phyloP scores from a whole-genome alignment of 30 jellyfish, hydroid and myxozoan genomes.

The Turritopsis rubra region DNA sequence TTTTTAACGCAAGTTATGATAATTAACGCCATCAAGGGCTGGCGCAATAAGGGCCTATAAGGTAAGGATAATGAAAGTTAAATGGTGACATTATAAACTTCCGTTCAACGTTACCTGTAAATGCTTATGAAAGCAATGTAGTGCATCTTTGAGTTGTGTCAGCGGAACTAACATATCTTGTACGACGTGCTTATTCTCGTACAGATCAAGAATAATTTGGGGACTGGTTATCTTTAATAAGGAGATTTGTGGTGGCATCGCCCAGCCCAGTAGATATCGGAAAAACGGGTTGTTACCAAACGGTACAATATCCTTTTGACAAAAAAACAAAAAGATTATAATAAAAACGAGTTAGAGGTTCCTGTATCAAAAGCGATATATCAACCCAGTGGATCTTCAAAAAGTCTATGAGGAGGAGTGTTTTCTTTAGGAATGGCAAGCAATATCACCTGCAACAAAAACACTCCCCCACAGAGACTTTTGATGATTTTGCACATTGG shows the following conservation, averaged over 20 bases:
- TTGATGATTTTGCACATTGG: no score
- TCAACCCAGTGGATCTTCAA: no score
- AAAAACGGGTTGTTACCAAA: slow-evolving; percentile 46
- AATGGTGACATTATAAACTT: not conserved
- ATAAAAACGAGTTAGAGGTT: not conserved
- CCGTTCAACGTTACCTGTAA: slow-evolving; percentile 25
- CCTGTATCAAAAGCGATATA: no score
- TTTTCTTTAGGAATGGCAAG: no score
- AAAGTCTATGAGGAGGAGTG: no score
- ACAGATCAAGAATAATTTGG: slow-evolving; percentile 39
- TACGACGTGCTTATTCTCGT: slow-evolving; percentile 47
- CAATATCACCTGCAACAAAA: no score
- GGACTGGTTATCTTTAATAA: slow-evolving; percentile 50
- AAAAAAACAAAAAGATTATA: not conserved
- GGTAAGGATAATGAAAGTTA: no score
- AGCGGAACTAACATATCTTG: slow-evolving; percentile 57
- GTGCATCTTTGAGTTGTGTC: slow-evolving; percentile 10
- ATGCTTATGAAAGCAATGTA: slow-evolving; percentile 38
- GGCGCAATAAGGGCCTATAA: no score
- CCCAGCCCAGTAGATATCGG: slow-evolving; percentile 57
- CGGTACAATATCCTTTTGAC: slow-evolving; percentile 39
- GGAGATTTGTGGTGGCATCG: slow-evolving; percentile 66
- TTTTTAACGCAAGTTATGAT: no score
- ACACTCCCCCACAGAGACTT: no score
- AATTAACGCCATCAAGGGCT: no score